Conservation (phyloP, 2,888 invertebrate species). For the Scelioninae gen. 2 region DNA sequence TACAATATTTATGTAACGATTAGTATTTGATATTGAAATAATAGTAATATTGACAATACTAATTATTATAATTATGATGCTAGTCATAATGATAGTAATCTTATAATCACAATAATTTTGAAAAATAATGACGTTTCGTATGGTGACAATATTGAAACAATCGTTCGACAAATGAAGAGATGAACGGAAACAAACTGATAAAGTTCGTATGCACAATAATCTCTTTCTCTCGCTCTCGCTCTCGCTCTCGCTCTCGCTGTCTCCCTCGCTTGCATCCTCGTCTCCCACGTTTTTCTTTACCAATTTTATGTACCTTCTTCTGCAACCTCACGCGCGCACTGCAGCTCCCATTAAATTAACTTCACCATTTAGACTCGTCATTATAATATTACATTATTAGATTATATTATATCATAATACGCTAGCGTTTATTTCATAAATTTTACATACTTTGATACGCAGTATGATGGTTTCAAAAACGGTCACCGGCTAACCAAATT, state of each 20-base stretch:
- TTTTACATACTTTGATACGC: constrained; percentile 76
- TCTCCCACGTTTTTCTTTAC: constrained; percentile 55
- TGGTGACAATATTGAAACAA: constrained; percentile 68
- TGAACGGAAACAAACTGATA: constrained; percentile 64
- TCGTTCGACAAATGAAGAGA: constrained; percentile 59
- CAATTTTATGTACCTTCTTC: constrained; percentile 61
- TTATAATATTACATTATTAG: constrained; percentile 76
- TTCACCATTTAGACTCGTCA: constrained; percentile 75
- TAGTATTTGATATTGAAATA: constrained; percentile 66
- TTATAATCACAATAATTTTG: constrained; percentile 73
- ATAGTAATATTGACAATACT: constrained; percentile 71
- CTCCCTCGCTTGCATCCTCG: constrained; percentile 65
- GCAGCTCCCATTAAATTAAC: constrained; percentile 73
- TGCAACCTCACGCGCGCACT: constrained; percentile 74
- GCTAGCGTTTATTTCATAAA: constrained; percentile 76
- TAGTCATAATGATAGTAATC: constrained; percentile 72
- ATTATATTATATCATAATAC: constrained; percentile 75
- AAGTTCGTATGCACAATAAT: constrained; percentile 74
- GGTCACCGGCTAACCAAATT: constrained; percentile 76
- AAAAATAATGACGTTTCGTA: constrained; percentile 69
- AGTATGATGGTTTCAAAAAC: constrained; percentile 76
- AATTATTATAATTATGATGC: constrained; percentile 69
- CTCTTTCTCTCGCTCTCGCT: constrained; percentile 67
- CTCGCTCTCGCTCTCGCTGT: constrained; percentile 63
- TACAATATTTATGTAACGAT: constrained; percentile 70